These are phyloP conservation scores for Acronicta aceris DNA, from an alignment of 2,888 invertebrate genomes.

Conservation along the genomic window DNA sequence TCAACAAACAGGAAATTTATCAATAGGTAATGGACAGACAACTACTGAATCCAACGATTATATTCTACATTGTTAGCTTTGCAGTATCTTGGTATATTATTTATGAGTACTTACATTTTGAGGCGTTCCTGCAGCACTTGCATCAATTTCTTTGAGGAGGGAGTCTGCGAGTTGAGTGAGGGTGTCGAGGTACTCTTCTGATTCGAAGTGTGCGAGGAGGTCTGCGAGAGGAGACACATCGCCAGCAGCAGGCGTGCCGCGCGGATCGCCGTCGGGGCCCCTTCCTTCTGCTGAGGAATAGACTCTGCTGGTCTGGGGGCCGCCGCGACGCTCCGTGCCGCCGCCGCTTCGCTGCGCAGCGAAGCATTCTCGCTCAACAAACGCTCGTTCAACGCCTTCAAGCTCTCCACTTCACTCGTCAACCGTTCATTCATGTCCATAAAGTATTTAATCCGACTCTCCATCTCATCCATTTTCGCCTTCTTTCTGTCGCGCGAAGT, in stretches of 20 bases:
- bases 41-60: background rate
- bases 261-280: constrained; percentile 92
- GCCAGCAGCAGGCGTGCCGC: constrained; percentile 93
- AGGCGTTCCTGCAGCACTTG: constrained; percentile 91
- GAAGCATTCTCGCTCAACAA: constrained; percentile 91
- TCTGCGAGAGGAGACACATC: constrained; percentile 95
- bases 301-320: constrained; percentile 94
- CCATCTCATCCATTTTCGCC: constrained; percentile 97
- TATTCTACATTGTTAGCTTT: background rate
- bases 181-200: constrained; percentile 91
- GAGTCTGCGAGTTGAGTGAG: constrained; percentile 95
- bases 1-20: constrained; percentile 18
- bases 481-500: constrained; percentile 99
- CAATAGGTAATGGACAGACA: background rate
- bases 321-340: constrained; percentile 91
- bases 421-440: constrained; percentile 91
- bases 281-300: constrained; percentile 98
- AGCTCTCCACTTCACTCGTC: constrained; percentile 90
- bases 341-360: constrained; percentile 87
- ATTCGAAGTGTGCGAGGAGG: constrained; percentile 94
- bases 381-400: constrained; percentile 92
- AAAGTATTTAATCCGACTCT: constrained; percentile 91
- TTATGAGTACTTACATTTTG: constrained; percentile 87
- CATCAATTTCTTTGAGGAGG: constrained; percentile 94
- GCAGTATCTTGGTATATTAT: background rate